phyloP scores from a whole-genome alignment of 2,113 vertebrate species.

The Tetrax tetrax region DNA sequence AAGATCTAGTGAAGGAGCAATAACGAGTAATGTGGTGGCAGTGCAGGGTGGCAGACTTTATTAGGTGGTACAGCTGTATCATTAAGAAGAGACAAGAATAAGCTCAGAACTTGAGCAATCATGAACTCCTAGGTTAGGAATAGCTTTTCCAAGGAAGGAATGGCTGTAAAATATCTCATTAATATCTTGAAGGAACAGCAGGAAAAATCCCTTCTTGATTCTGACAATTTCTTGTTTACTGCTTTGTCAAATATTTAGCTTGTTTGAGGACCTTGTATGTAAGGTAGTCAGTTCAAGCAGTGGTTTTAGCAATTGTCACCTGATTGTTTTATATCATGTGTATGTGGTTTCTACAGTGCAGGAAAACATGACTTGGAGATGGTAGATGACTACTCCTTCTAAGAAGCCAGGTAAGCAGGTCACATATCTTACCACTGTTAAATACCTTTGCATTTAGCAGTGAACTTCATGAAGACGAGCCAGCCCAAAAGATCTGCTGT shows the following conservation, averaged over 20 bases:
- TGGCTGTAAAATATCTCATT: neutral
- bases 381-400: neutral
- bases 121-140: neutral
- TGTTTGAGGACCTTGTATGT: neutral
- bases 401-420: neutral
- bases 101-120: neutral
- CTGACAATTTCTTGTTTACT: neutral
- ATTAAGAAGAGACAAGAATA: neutral
- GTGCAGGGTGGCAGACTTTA: accelerated
- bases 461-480: neutral
- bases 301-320: neutral
- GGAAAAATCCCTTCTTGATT: neutral
- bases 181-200: neutral
- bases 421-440: neutral
- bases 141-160: neutral
- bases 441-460: neutral
- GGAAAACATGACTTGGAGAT: neutral
- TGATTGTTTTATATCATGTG: neutral
- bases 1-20: neutral
- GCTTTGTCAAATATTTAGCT: neutral
- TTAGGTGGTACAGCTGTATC: neutral
- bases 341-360: neutral
- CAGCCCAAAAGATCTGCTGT: neutral
- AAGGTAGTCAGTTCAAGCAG: neutral
- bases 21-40: neutral